Conservation (phyloP, 2,797 vertebrate species). For the Rhynchotus rufescens region DNA sequence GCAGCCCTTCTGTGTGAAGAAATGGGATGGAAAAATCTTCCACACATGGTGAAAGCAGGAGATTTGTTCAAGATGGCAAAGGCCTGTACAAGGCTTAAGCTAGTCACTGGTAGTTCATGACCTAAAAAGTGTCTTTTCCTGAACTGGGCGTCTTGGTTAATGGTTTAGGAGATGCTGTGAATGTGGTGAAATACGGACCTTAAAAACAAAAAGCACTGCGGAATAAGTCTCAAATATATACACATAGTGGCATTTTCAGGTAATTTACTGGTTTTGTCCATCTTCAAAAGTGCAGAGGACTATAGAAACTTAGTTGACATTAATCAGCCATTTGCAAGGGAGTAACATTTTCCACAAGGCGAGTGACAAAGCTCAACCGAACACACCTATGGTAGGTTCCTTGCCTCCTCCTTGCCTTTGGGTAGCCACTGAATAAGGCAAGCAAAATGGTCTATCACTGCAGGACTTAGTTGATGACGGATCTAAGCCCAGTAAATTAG, state of each 20-base stretch:
- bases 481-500: background rate
- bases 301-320: background rate
- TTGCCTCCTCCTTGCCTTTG: background rate
- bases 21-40: background rate
- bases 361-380: background rate
- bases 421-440: background rate
- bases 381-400: background rate
- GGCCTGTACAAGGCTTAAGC: background rate
- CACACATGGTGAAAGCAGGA: background rate
- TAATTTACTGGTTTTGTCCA: background rate
- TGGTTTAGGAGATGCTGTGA: background rate
- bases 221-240: background rate
- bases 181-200: fast-evolving
- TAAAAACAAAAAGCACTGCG: background rate
- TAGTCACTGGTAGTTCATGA: background rate
- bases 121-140: background rate
- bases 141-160: background rate
- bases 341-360: fast-evolving
- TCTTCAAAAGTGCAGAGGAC: background rate
- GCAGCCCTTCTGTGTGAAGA: background rate
- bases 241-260: background rate
- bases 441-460: background rate
- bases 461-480: background rate
- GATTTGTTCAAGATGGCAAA: background rate
- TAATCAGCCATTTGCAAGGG: background rate